These are phyloP conservation scores for Agelastica alni DNA, from an alignment of 2,888 invertebrate genomes.

Conservation along the genomic window DNA sequence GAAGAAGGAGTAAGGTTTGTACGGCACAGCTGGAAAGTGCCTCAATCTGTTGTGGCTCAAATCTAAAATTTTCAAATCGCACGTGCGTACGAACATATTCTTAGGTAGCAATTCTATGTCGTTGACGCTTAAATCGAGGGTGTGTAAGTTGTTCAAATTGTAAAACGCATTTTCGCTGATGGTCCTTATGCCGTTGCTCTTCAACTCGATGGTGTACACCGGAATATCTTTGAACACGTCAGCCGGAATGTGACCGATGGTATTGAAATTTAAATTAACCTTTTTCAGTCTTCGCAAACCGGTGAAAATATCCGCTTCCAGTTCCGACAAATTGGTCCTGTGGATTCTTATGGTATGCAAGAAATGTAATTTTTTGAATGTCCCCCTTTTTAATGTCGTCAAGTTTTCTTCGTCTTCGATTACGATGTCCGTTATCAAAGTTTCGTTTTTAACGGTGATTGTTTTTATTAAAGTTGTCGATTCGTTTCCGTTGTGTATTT, in stretches of 20 bases:
- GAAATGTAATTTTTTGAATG: slow-evolving; percentile 32
- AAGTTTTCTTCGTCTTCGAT: slow-evolving; percentile 38
- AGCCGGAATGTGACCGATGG: slow-evolving; percentile 27
- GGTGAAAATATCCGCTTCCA: slow-evolving; percentile 35
- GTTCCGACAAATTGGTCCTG: slow-evolving; percentile 21
- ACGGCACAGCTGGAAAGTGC: slow-evolving; percentile 8
- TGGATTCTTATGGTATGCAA: slow-evolving; percentile 31
- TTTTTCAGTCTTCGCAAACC: slow-evolving; percentile 31
- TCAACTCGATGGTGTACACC: slow-evolving; percentile 31
- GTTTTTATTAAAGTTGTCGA: slow-evolving; percentile 22
- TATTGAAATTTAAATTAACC: slow-evolving; percentile 36
- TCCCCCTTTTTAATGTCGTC: slow-evolving; percentile 31
- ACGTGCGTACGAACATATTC: slow-evolving; percentile 35
- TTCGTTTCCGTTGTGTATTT: slow-evolving; percentile 13
- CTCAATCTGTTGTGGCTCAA: slow-evolving; percentile 37
- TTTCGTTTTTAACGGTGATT: slow-evolving; percentile 29
- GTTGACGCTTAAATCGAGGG: slow-evolving; percentile 40
- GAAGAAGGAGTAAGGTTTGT: slow-evolving; percentile 31
- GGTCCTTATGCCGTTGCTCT: slow-evolving; percentile 34
- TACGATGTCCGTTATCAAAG: slow-evolving; percentile 31
- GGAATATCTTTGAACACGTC: slow-evolving; percentile 35
- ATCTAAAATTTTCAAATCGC: slow-evolving; percentile 33
- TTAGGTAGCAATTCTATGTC: slow-evolving; percentile 31
- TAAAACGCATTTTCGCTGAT: slow-evolving; percentile 37
- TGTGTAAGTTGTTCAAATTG: slow-evolving; percentile 33